These are phyloP conservation scores for Philantomba maxwellii DNA, from an alignment of 2,113 vertebrate genomes.

Conservation along the genomic window DNA sequence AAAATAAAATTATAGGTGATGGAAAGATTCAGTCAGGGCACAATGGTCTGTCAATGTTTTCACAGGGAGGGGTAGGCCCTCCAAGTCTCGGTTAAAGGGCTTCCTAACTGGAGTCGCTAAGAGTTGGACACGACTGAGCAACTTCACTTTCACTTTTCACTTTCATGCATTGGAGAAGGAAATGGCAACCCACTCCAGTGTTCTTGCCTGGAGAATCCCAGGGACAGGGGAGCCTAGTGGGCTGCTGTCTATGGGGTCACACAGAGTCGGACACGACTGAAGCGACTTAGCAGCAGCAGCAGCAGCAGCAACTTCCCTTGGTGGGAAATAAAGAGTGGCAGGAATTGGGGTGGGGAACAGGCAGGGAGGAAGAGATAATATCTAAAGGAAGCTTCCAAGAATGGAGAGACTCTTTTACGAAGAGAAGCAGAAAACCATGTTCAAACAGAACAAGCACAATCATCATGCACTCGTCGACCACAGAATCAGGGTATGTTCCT, in stretches of 20 bases:
- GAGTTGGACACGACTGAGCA: too few species aligned
- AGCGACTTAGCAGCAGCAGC: too few species aligned
- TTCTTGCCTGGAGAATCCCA: too few species aligned
- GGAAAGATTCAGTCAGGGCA: neutral
- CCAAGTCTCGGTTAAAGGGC: neutral
- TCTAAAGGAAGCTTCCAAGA: neutral
- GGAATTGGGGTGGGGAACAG: neutral
- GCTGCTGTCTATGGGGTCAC: too few species aligned
- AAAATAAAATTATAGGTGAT: neutral
- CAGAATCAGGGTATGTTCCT: neutral
- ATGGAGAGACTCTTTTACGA: neutral
- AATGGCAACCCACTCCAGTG: too few species aligned
- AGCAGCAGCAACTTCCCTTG: neutral
- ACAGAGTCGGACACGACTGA: too few species aligned
- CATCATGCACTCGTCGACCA: neutral
- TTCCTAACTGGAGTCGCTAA: neutral
- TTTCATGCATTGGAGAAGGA: too few species aligned
- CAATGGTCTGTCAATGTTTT: neutral
- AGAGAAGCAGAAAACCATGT: neutral
- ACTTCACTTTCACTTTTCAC: too few species aligned
- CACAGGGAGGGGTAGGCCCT: neutral
- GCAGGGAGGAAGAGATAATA: neutral
- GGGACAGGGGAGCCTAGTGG: too few species aligned
- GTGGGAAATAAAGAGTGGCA: neutral
- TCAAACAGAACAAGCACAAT: neutral